Base-by-base conservation (phyloP, 2,113 vertebrate genomes). In the Perca flavescens region DNA sequence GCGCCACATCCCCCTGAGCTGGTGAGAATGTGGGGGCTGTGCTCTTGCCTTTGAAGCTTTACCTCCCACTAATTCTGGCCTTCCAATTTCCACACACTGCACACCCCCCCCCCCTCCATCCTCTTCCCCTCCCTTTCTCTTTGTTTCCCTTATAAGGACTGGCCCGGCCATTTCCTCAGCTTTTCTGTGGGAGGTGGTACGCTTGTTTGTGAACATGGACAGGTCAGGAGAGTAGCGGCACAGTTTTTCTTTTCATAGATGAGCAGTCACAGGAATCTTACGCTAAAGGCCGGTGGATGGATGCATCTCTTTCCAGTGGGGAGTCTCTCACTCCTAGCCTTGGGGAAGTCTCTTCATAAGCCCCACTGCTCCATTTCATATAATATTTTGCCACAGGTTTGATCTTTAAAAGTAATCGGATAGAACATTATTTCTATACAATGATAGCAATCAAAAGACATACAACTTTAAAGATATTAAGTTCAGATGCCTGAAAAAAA, bases 1-100 rank as follows among this genome's bases (percentile, higher is more conserved):
- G 95, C 95, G 95, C 95, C 95, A 94, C 94, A 93, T 95, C 95
- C 95, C 94, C 94, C 94, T 93, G 95, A 94, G 95, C 95, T 95
- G 93, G 93, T 92, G 95, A 95, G 95, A 96, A 96, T 94, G 94
- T 94, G 95, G 95, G 94, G 94, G 95, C 95, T 95, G 95, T 89
- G 91, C 92, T 94, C 92, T 93, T 92, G 94, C 94, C 95, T 96
- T 95, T 95, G 95, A 96, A 95, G 95, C 95, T 95, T 95, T 95
- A 96, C 95, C 95, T 96, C 95, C 95, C 94, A 95, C 95, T 95
- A 96, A 95, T 96, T 96, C 95, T 96, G 95, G 95, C 95, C 95
- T 96, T 95, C 95, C 95, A 95, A 95, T 95, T 96, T 96, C 95
- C 94, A 95, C 94, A 96, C 93, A 93, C 93, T 93, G 93, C 93